A percentile compares a stretch with the other conserved stretches of the same genome.
Evolutionary conservation across 2,888 invertebrate species (phyloP).

Genomic region (Linnaemya vulpina): DNA sequence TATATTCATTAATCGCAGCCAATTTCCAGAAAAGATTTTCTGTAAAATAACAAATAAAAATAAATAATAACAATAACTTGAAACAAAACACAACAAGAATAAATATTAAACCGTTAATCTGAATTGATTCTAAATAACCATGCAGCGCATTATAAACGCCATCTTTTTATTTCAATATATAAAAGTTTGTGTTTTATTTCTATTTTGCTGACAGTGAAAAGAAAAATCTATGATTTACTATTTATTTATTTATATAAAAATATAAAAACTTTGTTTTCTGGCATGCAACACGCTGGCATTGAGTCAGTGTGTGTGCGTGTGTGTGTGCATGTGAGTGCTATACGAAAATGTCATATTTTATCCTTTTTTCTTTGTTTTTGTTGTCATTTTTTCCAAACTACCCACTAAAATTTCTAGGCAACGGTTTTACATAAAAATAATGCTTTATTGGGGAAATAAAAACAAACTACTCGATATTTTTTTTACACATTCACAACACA

Average conservation of each 20-base stretch:
- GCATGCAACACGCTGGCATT: conserved; percentile 61
- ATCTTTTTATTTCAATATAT: conserved; percentile 8
- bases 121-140: conserved; percentile 42
- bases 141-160: conserved; percentile 28
- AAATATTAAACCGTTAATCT: conserved; percentile 34
- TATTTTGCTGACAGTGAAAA: conserved; percentile 39
- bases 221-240: conserved; percentile 48
- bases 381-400: neutral
- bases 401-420: neutral
- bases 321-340: neutral
- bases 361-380: conserved; percentile 28
- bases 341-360: conserved; percentile 20
- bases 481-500: conserved; percentile 16
- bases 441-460: neutral
- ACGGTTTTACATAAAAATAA: neutral
- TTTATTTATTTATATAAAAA: neutral
- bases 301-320: conserved; percentile 20
- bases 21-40: neutral
- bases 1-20: too few species aligned
- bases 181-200: conserved; percentile 1
- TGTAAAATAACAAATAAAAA: neutral
- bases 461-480: conserved; percentile 28
- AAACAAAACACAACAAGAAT: neutral
- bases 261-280: conserved; percentile 30
- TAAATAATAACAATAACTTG: too few species aligned